phyloP scores from a whole-genome alignment of 2,113 vertebrate genomes.

The Entelurus aequoreus region DNA sequence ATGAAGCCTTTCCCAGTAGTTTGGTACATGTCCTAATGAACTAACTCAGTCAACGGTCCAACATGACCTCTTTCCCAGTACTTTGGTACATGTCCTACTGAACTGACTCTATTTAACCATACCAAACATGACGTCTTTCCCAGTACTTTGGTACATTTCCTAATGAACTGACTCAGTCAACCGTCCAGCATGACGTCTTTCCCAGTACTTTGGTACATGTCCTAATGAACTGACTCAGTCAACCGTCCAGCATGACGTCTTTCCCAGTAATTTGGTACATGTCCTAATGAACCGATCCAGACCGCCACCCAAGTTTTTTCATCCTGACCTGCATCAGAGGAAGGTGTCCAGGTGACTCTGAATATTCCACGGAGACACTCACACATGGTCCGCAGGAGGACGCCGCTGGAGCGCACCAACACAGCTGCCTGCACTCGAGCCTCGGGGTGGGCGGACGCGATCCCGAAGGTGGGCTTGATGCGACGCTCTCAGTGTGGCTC shows the following conservation, averaged over 20 bases:
- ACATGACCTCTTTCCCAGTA: too few species aligned
- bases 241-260: background rate
- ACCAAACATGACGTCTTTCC: too few species aligned
- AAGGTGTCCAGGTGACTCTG: constrained; percentile 72
- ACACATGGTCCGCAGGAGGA: constrained; percentile 68
- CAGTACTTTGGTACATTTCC: too few species aligned
- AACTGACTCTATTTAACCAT: too few species aligned
- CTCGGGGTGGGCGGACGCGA: constrained; percentile 16
- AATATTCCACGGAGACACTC: constrained; percentile 77
- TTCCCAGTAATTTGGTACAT: too few species aligned
- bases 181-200: background rate
- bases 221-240: background rate
- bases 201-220: too few species aligned
- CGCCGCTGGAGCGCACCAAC: constrained; percentile 24
- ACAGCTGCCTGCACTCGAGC: constrained; percentile 33
- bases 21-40: too few species aligned
- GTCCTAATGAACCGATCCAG: background rate
- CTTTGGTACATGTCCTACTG: too few species aligned
- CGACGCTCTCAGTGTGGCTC: constrained; percentile 16
- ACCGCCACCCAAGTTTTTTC: background rate
- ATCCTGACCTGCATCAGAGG: constrained; percentile 70
- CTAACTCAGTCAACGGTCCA: background rate
- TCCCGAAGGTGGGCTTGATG: constrained; percentile 24
- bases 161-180: too few species aligned
- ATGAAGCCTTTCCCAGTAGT: background rate